Percentiles rank a stretch among this genome's conserved stretches.
Conservation (phyloP, 2,113 vertebrate genomes). For the Turdus rufiventris region DNA sequence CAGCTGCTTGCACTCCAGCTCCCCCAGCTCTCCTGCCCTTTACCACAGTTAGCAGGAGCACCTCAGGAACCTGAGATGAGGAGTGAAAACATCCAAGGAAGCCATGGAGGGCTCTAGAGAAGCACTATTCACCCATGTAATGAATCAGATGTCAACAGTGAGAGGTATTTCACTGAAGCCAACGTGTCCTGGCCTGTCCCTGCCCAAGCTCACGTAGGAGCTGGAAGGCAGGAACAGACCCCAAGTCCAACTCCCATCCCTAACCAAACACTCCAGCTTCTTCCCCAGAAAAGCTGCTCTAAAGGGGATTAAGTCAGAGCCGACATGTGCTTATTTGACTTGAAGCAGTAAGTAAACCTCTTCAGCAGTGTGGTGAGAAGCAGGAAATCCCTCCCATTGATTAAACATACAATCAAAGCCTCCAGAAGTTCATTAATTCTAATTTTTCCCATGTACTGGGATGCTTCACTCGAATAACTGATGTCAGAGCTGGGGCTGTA, state of each 20-base stretch:
- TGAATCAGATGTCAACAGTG: neutral
- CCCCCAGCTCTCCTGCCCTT: neutral
- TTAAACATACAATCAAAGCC: conserved; percentile 40
- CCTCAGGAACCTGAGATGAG: neutral
- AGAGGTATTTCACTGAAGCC: neutral
- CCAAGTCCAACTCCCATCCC: neutral
- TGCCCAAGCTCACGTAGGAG: neutral
- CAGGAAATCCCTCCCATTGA: conserved; percentile 55
- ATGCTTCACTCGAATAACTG: neutral
- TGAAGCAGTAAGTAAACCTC: conserved; percentile 36
- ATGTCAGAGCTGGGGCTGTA: neutral
- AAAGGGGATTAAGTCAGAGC: conserved; percentile 21
- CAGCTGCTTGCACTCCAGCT: neutral
- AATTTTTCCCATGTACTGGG: neutral
- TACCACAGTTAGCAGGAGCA: neutral
- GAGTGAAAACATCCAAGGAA: neutral
- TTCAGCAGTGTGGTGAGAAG: neutral
- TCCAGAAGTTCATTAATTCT: neutral
- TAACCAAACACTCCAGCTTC: conserved; percentile 40
- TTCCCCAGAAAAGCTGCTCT: neutral
- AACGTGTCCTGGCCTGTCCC: conserved; percentile 12
- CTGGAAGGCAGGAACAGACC: neutral
- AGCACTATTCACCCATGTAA: neutral
- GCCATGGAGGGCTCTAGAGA: neutral
- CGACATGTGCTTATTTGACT: conserved; percentile 39